A percentile compares a stretch with the other conserved stretches of the same genome.
Conservation (phyloP, 1,140 invertebrate genomes). For the Trissolcus basalis region DNA sequence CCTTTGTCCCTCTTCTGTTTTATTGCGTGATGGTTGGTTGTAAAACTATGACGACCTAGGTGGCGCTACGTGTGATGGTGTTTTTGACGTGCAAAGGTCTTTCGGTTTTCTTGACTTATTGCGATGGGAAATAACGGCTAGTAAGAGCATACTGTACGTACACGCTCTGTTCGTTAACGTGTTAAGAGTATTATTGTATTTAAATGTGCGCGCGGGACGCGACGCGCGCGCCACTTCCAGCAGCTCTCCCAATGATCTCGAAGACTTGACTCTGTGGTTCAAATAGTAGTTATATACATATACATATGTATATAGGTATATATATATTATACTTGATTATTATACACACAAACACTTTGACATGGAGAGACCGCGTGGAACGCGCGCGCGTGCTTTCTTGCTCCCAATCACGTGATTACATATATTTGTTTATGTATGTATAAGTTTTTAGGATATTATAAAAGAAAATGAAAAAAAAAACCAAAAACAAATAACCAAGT, state of each 20-base stretch:
- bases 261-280: slow-evolving; percentile 36
- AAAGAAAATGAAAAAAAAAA: too few relatives aligned
- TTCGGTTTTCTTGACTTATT: slow-evolving; percentile 11
- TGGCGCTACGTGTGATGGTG: slow-evolving; percentile 48
- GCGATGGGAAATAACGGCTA: slow-evolving; percentile 17
- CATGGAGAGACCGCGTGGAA: slow-evolving; percentile 5
- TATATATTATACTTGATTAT: slow-evolving; percentile 27
- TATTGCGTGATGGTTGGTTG: background rate
- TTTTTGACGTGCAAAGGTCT: slow-evolving; percentile 15
- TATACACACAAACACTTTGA: slow-evolving; percentile 15
- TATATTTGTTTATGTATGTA: slow-evolving; percentile 58
- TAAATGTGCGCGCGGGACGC: slow-evolving; percentile 21
- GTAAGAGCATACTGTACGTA: slow-evolving; percentile 52
- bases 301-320: slow-evolving; percentile 17
- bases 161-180: slow-evolving; percentile 59
- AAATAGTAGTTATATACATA: slow-evolving; percentile 48
- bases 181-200: slow-evolving; percentile 61
- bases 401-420: slow-evolving; percentile 38
- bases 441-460: slow-evolving; percentile 33
- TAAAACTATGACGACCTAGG: slow-evolving; percentile 5
- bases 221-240: slow-evolving; percentile 40
- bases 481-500: too few relatives aligned
- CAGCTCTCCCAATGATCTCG: slow-evolving; percentile 37
- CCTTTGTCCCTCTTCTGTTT: slow-evolving; percentile 19
- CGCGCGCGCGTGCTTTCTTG: slow-evolving; percentile 23